Conservation (phyloP, 2,113 vertebrate genomes). For the Rhinichthys klamathensis region DNA sequence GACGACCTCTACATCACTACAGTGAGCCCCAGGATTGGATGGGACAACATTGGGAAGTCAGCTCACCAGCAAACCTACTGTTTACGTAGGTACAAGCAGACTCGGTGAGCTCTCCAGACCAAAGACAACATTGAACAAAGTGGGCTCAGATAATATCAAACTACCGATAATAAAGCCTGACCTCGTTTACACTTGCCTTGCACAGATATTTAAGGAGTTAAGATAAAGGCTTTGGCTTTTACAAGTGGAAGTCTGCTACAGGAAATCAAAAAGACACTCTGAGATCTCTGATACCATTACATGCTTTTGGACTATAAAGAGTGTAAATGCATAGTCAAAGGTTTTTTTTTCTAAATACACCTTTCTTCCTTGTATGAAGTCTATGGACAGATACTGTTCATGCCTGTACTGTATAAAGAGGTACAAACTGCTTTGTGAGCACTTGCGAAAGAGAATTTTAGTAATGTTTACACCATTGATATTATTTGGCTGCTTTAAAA, state of each 20-base stretch:
- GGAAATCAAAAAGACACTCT: conserved; percentile 18
- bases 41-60: neutral
- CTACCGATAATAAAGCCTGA: neutral
- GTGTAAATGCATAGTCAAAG: conserved; percentile 14
- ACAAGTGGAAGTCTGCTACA: neutral
- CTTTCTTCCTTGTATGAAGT: neutral
- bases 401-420: conserved; percentile 38
- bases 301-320: conserved; percentile 41
- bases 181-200: conserved; percentile 51
- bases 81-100: conserved; percentile 38
- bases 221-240: conserved; percentile 27
- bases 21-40: neutral
- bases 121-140: neutral
- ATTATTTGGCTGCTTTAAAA: conserved; percentile 34
- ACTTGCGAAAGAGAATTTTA: neutral
- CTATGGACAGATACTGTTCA: conserved; percentile 49
- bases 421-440: conserved; percentile 40
- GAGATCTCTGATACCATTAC: conserved; percentile 4
- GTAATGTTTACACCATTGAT: conserved; percentile 17
- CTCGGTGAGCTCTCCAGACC: neutral
- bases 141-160: conserved; percentile 1
- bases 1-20: conserved; percentile 43
- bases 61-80: conserved; percentile 13
- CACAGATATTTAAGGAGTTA: conserved; percentile 42
- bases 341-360: neutral